Conservation (phyloP, 1,140 invertebrate genomes). For the Macrotrachela quadricornifera region DNA sequence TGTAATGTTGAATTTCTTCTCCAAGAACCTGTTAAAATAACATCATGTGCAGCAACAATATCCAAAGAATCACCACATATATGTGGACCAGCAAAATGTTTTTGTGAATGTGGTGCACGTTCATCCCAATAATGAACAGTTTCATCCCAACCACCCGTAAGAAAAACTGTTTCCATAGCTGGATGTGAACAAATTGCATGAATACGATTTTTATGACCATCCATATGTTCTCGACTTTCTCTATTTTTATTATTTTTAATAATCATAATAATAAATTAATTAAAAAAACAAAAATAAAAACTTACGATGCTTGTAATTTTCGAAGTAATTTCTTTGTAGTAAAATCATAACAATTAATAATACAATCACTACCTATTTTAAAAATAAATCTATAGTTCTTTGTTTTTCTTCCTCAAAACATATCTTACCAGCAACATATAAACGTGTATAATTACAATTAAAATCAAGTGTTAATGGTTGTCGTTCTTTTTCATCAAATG, state of each 20-base stretch:
- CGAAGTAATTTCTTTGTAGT: not conserved
- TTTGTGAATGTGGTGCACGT: not conserved
- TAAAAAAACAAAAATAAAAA: too few species aligned
- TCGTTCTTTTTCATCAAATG: conserved; percentile 1
- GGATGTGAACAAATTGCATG: not conserved
- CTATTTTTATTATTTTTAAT: too few species aligned
- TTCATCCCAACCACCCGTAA: conserved; percentile 9
- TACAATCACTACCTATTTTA: too few species aligned
- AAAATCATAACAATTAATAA: not conserved
- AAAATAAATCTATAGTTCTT: too few species aligned
- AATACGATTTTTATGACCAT: conserved; percentile 7
- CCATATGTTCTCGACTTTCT: not conserved
- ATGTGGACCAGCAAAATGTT: conserved; percentile 1
- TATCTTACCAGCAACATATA: conserved; percentile 1
- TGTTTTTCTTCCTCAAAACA: too few species aligned
- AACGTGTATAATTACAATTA: not conserved
- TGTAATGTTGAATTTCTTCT: conserved; percentile 3
- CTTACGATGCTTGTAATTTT: not conserved
- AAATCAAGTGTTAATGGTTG: conserved; percentile 5
- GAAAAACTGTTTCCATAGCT: not conserved
- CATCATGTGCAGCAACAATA: conserved; percentile 1
- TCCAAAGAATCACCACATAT: conserved; percentile 6
- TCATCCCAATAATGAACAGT: conserved; percentile 8
- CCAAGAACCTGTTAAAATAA: conserved; percentile 7
- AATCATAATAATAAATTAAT: too few species aligned